Evolutionary conservation across 2,888 invertebrate genomes (phyloP), one percentile per base, ranked within the genome.

Genomic region (Acrobasis consociella): DNA sequence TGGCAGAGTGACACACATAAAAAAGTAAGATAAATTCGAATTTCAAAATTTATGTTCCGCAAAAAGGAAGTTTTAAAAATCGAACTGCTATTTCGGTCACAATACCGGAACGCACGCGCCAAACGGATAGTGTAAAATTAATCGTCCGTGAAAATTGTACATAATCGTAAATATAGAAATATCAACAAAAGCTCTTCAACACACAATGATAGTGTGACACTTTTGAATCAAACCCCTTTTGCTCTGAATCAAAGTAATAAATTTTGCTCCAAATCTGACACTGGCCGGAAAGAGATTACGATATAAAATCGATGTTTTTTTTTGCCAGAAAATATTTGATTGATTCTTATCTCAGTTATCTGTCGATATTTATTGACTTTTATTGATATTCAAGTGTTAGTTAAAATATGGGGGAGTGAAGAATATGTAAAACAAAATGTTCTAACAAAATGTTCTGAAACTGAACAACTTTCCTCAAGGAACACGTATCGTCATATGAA

Each of bases 91-190:
- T 60, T 60, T 60, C 17, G 17, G 15, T 51, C 37, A 50, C 39
- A 39, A 9, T 38, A 37, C 49, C 59, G 50, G 51, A 49, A 37
- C 46, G 46, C 62, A 73, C 69, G 72, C 73, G 80, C 71, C 76
- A 81, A 78, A 74, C 77, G 78, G 72, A 77, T 70, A 75, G 72
- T 72, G 69, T 70, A 78, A 76, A 79, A 72, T 83, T 80, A 87
- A 88, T 88, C 82, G 80, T 66, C 74, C 83, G 81, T 87, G 80
- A 83, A 85, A 86, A 87, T 83, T 76, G 72, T 74, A 73, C 79
- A 78, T 86, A 80, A 85, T 85, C 85, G 83, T 89, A 86, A 87
- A 89, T 87, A 87, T 83, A 82, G 70, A 68, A 69, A 62, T 74
- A 72, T 64, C 73, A 77, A 81, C 82, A 84, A 77, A 72, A 68